phyloP scores from a whole-genome alignment of 2,888 invertebrate species.

The Tenthredo amoena region DNA sequence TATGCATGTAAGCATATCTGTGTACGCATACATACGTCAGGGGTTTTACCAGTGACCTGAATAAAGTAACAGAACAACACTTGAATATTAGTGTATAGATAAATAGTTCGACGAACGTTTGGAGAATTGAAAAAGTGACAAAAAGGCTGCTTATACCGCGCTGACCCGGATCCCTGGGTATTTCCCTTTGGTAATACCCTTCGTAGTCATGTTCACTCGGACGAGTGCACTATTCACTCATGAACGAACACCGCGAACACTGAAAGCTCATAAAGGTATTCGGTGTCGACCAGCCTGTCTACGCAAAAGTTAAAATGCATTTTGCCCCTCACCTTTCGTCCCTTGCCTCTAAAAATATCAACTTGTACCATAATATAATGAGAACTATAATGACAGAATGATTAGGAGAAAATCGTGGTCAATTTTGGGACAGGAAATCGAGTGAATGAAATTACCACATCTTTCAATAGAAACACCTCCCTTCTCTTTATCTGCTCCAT shows the following conservation, averaged over 20 bases:
- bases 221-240: slow-evolving; percentile 38
- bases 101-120: not conserved
- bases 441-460: not conserved
- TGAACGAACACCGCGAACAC: not conserved
- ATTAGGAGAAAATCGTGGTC: not conserved
- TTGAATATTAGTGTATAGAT: not conserved
- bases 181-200: slow-evolving; percentile 33
- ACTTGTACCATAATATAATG: not conserved
- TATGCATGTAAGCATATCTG: not conserved
- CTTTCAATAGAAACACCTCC: not conserved
- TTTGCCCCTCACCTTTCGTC: not conserved
- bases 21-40: not conserved
- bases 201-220: slow-evolving; percentile 23
- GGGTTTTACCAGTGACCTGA: slow-evolving; percentile 31
- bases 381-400: not conserved
- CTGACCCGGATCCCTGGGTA: slow-evolving; percentile 23
- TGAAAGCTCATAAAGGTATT: slow-evolving; percentile 18
- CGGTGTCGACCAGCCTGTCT: not conserved
- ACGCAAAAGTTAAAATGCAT: not conserved
- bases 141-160: not conserved
- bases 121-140: not conserved
- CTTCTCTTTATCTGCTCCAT: not conserved
- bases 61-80: not conserved
- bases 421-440: not conserved
- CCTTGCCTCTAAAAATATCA: not conserved